Evolutionary conservation across 2,797 vertebrate genomes (phyloP), one percentile per base, ranked within the genome.

Genomic region (Lithobates pipiens): DNA sequence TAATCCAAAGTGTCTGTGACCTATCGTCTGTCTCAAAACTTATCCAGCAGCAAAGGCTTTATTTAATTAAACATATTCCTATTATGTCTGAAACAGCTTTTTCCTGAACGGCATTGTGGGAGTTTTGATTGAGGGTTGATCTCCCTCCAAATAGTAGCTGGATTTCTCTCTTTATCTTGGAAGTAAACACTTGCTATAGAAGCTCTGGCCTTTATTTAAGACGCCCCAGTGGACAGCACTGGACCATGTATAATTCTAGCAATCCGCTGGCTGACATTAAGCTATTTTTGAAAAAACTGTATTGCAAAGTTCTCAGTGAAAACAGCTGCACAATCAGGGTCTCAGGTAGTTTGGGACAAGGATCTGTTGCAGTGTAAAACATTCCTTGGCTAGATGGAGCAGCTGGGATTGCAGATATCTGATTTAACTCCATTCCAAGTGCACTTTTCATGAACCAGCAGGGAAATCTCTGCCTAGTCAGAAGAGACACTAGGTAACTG

Each of bases 381-480:
- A 83, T 86, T 83, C 76, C 80, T 83, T 86, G 85, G 85, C 80
- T 82, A 70, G 36, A 72, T 50, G 10, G 63, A 83, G 29, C 63
- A 42, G 61, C 72, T 39, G 46, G 74, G 44, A 74, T 67, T 18
- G 68, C 10, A 54, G 68, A 83, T 86, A 86, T 86, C 85, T 77
- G 79, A 83, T 82, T 75, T 34, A 74, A 78, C 77, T 71, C 54
- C 75, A 74, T 73, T 83, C 80, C 80, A 83, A 86, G 39, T 83
- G 75, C 80, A 83, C 80, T 86, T 86, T 86, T 83, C 85, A 74
- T 86, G 80, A 86, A 86, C 85, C 85, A 70, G 76, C 42, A 75
- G 75, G 76, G 80, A 82, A 86, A 79, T 86, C 76, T 86, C 80
- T 42, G 75, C 77, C 80, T 36, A 25, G 61, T 79, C 80, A 74